Base-by-base conservation (phyloP, 2,797 vertebrate genomes). In the Rhynchonycteris naso region DNA sequence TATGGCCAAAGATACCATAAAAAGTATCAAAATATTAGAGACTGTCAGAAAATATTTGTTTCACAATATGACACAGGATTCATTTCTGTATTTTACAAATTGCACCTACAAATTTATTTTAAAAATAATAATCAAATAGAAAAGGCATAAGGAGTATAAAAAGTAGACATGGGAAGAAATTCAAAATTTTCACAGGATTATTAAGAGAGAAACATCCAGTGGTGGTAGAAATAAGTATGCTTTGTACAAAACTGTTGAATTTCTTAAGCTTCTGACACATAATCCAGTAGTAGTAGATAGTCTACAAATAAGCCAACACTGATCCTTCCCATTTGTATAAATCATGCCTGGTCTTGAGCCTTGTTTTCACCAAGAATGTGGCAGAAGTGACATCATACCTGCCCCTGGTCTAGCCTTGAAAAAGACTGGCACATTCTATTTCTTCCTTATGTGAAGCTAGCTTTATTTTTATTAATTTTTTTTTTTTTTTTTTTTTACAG, bases 31-130 rank as follows among this genome's bases (percentile, higher is more conserved):
- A 71, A 61, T 33, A 10, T 54, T 15, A 80, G 26, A 63, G 52
- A 52, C 14, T 56, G 35, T 22, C 66, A 92, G 69, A 76, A 95
- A 81, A 86, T 72, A 81, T 63, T 76, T 63, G 59, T 81, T 69
- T 30, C 50, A 86, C 26, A 63, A 30, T n/a, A 24, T 94, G 65
- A n/a, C 38, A 74, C 63, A 61, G 19, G 24, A 4, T 43, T 90
- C 43, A 58, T 50, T 71, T 92, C 16, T 63, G 30, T 59, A 35
- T 87, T 78, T 90, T 50, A 78, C 16, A 78, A 90, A 68, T 33
- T 81, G 11, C 5, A 13, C 59, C 65, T 68, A 68, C 35, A 74
- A 93, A 88, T 12, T 58, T 21, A 22, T 33, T 78, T 56, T 24
- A 16, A 71, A 93, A 71, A 52, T 43, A 35, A 22, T 58, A 80